These are phyloP conservation scores for Thunnus maccoyii DNA, from an alignment of 2,113 vertebrate species.

Conservation along the genomic window DNA sequence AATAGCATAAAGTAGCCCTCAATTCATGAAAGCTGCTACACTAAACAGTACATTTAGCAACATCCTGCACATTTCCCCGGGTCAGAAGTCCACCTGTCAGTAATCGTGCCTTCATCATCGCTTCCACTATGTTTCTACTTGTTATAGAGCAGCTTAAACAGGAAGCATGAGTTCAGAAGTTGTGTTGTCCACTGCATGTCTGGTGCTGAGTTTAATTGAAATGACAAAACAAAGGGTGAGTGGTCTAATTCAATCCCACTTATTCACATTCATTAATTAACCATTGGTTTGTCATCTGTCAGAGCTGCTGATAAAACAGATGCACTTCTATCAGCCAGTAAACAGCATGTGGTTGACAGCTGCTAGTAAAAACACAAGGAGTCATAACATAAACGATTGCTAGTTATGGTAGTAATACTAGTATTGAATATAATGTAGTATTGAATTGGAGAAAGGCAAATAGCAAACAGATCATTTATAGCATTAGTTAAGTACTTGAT, in stretches of 20 bases:
- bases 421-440: background rate
- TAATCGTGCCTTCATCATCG: background rate
- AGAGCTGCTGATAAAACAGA: background rate
- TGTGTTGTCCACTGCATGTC: background rate
- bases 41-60: background rate
- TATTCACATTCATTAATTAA: conserved; percentile 26
- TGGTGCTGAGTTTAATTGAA: background rate
- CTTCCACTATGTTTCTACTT: background rate
- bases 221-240: background rate
- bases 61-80: conserved; percentile 5
- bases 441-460: background rate
- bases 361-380: background rate
- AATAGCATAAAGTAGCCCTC: background rate
- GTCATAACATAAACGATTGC: background rate
- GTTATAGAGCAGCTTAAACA: background rate
- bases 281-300: conserved; percentile 28
- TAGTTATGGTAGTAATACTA: background rate
- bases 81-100: conserved; percentile 7
- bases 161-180: background rate
- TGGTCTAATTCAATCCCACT: background rate
- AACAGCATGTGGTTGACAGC: conserved; percentile 17
- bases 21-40: background rate
- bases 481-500: background rate
- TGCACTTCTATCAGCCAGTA: background rate
- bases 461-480: conserved; percentile 9